Percentiles rank a stretch among this genome's conserved stretches.
These are phyloP conservation scores for Siniperca knerii DNA, from an alignment of 2,113 vertebrate species.

Conservation along the genomic window DNA sequence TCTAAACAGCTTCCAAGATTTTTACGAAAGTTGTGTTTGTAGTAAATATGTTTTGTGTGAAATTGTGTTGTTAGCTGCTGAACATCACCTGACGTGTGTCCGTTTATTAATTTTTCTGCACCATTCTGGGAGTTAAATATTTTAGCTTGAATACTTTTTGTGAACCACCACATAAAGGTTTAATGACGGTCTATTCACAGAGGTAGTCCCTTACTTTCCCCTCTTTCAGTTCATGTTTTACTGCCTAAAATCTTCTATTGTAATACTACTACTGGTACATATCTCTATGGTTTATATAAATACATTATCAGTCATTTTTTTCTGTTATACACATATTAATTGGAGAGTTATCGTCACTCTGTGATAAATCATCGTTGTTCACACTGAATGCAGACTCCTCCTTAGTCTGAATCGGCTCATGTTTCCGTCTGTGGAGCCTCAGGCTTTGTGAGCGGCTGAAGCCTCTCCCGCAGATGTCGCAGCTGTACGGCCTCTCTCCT, in stretches of 20 bases:
- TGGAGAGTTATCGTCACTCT: constrained; percentile 70
- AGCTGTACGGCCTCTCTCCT: constrained; percentile 78
- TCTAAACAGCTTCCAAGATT: constrained; percentile 21
- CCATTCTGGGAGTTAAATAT: constrained; percentile 31
- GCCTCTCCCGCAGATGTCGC: constrained; percentile 77
- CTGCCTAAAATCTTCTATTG: constrained; percentile 9
- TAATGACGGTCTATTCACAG: constrained; percentile 37
- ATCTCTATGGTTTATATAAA: constrained; percentile 43
- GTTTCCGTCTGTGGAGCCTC: constrained; percentile 76
- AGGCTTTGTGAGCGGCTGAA: constrained; percentile 78
- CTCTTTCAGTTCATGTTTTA: constrained; percentile 20
- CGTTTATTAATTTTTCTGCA: constrained; percentile 5
- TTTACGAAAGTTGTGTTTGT: constrained; percentile 18
- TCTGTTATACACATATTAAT: constrained; percentile 73
- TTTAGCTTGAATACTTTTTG: constrained; percentile 32
- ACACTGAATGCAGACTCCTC: constrained; percentile 44
- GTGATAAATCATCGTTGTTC: constrained; percentile 62
- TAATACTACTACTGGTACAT: constrained; percentile 30
- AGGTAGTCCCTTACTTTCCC: constrained; percentile 50
- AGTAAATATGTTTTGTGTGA: constrained; percentile 21
- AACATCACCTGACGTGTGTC: constrained; percentile 12
- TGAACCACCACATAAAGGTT: constrained; percentile 42
- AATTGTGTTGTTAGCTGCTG: constrained; percentile 9
- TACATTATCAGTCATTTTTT: constrained; percentile 64
- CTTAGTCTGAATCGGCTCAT: constrained; percentile 49